These are phyloP conservation scores for Umimayanthus kanabou DNA, from an alignment of 92 coral and sea anemone species.

Conservation along the genomic window DNA sequence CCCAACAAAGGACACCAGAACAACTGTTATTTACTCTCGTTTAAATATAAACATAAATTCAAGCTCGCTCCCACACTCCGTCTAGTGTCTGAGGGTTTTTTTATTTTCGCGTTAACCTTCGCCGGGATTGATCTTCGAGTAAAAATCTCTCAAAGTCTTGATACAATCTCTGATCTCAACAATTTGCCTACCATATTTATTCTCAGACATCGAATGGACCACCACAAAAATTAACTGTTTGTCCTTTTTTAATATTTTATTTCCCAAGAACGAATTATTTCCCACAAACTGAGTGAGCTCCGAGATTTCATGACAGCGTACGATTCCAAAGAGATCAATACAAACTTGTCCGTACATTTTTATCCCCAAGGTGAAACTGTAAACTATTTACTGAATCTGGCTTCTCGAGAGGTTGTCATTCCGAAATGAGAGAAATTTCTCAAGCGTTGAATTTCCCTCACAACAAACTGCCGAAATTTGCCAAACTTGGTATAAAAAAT, in stretches of 20 bases:
- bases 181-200: conserved; percentile 37
- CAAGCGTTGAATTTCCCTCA: conserved; percentile 23
- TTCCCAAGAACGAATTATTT: conserved; percentile 43
- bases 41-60: conserved; percentile 41
- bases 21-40: conserved; percentile 20
- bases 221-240: conserved; percentile 44
- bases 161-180: conserved; percentile 41
- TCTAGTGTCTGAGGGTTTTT: conserved; percentile 16
- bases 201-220: conserved; percentile 39
- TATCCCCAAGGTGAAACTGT: conserved; percentile 45
- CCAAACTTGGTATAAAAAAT: conserved; percentile 47
- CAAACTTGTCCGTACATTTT: conserved; percentile 37
- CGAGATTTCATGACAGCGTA: conserved; percentile 38
- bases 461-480: conserved; percentile 28
- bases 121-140: conserved; percentile 28
- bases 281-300: conserved; percentile 13
- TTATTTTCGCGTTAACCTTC: conserved; percentile 7
- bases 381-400: conserved; percentile 20
- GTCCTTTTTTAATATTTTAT: conserved; percentile 46
- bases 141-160: conserved; percentile 19
- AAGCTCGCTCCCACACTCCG: conserved; percentile 21
- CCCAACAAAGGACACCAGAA: conserved; percentile 26
- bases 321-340: conserved; percentile 38
- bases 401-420: conserved; percentile 14
- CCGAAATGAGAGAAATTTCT: conserved; percentile 36